Evolutionary conservation across 2,888 invertebrate species (phyloP), one percentile per base, ranked within the genome.

Genomic region (Tricholauxania praeusta): DNA sequence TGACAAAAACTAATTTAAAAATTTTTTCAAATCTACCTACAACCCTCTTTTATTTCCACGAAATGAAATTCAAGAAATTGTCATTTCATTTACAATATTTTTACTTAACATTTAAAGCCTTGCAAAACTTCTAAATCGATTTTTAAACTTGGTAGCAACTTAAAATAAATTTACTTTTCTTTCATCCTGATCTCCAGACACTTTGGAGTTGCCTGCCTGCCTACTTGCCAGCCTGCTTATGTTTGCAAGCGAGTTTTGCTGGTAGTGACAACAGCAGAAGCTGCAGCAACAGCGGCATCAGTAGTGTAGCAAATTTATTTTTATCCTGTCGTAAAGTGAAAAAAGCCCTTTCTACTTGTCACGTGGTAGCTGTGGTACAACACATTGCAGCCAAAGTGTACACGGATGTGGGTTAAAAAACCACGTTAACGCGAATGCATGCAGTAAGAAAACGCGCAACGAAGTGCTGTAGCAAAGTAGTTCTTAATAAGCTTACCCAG

Each of bases 401-500:
- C 15, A 49, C 32, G 64, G 17, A 48, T 17, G 49, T 47, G 52
- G 15, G n/a, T 3, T 14, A 64, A 51, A 55, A 51, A n/a, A 28
- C 22, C n/a, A 68, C 28, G 59, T 4, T 19, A 39, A 12, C n/a
- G 48, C 14, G 49, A 39, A 57, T 47, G 17, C 53, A 57, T n/a
- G 28, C 7, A 48, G 14, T 55, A 15, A 64, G 28, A 22, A 48
- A 53, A 49, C 49, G 28, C 39, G 51, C 59, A 2, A n/a, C 14
- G 52, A 59, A 7, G 59, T 7, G 59, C n/a, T 39, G n/a, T 19
- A 69, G 28, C 28, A 59, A 53, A 55, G 63, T 12, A 55, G 55
- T 67, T 15, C 28, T 53, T 69, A 69, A 69, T 69, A 69, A 69
- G 69, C 69, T 69, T 69, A 69, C 49, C 62, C 62, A 49, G 12